Evolutionary conservation across 2,797 vertebrate species (phyloP).

Genomic region (Mallotus villosus): DNA sequence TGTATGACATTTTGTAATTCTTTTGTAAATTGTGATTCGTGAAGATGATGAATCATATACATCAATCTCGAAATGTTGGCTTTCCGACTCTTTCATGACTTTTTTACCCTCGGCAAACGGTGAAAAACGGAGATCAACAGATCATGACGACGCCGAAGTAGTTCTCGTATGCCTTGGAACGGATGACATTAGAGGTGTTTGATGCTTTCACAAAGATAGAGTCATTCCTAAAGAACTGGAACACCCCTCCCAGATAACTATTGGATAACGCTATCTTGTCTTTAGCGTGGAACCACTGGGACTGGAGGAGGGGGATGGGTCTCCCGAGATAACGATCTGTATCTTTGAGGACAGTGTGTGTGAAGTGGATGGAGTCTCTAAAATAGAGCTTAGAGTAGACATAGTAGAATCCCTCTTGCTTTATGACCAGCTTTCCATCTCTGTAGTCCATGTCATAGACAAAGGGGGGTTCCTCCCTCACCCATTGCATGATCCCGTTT

Average conservation of each 20-base stretch:
- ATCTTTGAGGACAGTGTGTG: slow-evolving; percentile 47
- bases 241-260: slow-evolving; percentile 73
- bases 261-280: slow-evolving; percentile 22
- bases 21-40: no score
- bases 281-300: slow-evolving; percentile 25
- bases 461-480: slow-evolving; percentile 5
- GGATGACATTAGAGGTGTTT: slow-evolving; percentile 33
- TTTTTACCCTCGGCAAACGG: neutral
- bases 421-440: slow-evolving; percentile 50
- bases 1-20: no score
- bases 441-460: slow-evolving; percentile 57
- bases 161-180: slow-evolving; percentile 48
- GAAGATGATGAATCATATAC: no score
- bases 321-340: neutral
- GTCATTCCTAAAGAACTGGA: slow-evolving; percentile 60
- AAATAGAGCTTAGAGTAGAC: slow-evolving; percentile 75
- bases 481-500: slow-evolving; percentile 59
- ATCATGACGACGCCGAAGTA: slow-evolving; percentile 75
- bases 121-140: slow-evolving; percentile 29
- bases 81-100: no score
- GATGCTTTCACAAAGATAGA: slow-evolving; percentile 64
- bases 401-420: slow-evolving; percentile 69
- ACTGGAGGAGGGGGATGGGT: slow-evolving; percentile 53
- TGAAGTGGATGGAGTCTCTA: slow-evolving; percentile 12
- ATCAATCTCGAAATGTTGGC: no score